Evolutionary conservation across 2,888 invertebrate genomes (phyloP), one percentile per base, ranked within the genome.

Genomic region (Atrina japonica): DNA sequence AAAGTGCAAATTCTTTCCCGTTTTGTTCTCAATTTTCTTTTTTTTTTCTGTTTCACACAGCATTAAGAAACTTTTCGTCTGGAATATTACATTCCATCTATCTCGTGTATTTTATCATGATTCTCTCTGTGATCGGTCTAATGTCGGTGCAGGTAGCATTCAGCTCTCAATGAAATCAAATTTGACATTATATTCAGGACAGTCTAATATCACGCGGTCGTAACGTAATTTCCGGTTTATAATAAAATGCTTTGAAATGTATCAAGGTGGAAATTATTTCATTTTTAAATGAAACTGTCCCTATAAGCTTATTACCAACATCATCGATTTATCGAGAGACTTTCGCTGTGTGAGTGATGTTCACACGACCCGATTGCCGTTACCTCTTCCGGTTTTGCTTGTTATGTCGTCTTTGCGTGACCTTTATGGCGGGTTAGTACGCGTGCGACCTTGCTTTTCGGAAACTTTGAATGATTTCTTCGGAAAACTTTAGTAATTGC

Each of bases 331-430:
- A 49, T 49, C 11, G 6, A 11, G 35, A 35, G 35, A 35, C 35
- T 35, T 35, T 35, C 11, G 11, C 35, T 18, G 56, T 30, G 30
- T 11, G 30, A 30, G 52, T 23, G 25, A 41, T 64, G 52, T 64
- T 64, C 63, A 41, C 52, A 64, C 53, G 53, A 52, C 49, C 11
- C 40, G 60, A 25, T 60, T 47, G 47, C 59, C 60, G 35, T 52
- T 23, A 35, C 30, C 29, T 30, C 40, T 67, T 67, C 67, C 67
- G 67, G 60, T 60, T 41, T 53, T 52, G 29, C 40, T 35, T 53
- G 30, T 60, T 53, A 67, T 67, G 67, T 23, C 16, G 29, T 30
- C 52, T 27, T 67, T 41, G 67, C 67, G 67, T 67, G 67, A 67
- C 67, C 67, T 60, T 29, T 53, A 30, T 56, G 60, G 25, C 60